Evolutionary conservation across 2,888 invertebrate species (phyloP).

Genomic region (Drosophila helvetica): DNA sequence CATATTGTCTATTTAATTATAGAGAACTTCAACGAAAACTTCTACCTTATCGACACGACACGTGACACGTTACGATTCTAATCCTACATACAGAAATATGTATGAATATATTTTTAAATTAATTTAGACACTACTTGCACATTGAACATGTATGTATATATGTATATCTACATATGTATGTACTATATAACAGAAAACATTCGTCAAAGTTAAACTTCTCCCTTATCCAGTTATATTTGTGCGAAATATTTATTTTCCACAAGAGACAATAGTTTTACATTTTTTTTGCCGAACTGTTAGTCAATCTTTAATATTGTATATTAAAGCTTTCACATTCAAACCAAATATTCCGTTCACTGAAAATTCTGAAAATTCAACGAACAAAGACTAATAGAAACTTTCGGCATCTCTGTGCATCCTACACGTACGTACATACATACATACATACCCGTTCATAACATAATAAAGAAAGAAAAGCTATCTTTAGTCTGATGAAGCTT

Average conservation of each 20-base stretch:
- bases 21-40: conserved; percentile 38
- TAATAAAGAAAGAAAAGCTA: conserved; percentile 4
- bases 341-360: not conserved
- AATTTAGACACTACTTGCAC: not conserved
- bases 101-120: not conserved
- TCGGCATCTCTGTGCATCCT: conserved; percentile 4
- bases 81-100: not conserved
- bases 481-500: not conserved
- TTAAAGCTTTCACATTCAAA: not conserved
- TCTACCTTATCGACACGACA: conserved; percentile 52
- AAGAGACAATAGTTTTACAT: not conserved
- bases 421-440: conserved; percentile 12
- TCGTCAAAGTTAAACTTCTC: not conserved
- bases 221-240: not conserved
- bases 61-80: conserved; percentile 42
- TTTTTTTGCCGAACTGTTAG: not conserved
- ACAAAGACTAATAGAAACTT: conserved; percentile 17
- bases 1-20: conserved; percentile 48
- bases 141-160: not conserved
- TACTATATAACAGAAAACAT: not conserved
- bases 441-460: conserved; percentile 7
- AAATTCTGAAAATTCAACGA: conserved; percentile 1
- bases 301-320: not conserved
- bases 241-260: not conserved
- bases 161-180: not conserved